A percentile compares a stretch with the other conserved stretches of the same genome.
Evolutionary conservation across 1,140 invertebrate genomes (phyloP).

Genomic region (Helicoverpa armigera): DNA sequence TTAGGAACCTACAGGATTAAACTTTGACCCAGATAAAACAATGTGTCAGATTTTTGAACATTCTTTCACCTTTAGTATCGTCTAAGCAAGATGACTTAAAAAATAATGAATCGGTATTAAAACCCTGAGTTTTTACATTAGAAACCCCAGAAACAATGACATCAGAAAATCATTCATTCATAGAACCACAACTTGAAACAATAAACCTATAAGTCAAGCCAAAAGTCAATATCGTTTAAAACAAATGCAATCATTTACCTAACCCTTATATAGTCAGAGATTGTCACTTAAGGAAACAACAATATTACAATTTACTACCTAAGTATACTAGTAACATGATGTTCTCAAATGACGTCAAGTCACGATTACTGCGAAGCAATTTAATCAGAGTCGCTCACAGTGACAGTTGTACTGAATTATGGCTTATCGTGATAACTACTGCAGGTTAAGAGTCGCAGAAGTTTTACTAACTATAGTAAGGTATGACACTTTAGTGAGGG

Average conservation of each 20-base stretch:
- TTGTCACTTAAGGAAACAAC: constrained; percentile 31
- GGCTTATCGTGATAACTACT: constrained; percentile 60
- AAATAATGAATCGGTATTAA: too few species aligned
- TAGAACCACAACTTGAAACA: background rate
- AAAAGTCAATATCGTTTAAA: background rate
- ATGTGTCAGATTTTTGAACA: too few species aligned
- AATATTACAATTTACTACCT: background rate
- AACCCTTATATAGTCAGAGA: constrained; percentile 13
- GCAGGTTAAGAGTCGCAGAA: constrained; percentile 60
- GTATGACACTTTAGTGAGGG: too few species aligned
- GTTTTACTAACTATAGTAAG: constrained; percentile 10
- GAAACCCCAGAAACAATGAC: background rate
- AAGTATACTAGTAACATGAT: constrained; percentile 18
- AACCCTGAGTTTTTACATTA: too few species aligned
- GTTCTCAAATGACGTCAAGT: constrained; percentile 67
- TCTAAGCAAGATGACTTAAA: too few species aligned
- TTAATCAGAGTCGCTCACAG: constrained; percentile 69
- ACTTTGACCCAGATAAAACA: too few species aligned
- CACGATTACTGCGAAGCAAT: constrained; percentile 74
- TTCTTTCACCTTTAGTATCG: too few species aligned
- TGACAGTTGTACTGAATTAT: constrained; percentile 76
- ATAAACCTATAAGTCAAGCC: background rate
- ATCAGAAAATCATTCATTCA: background rate
- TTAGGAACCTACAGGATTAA: too few species aligned
- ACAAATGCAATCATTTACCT: constrained; percentile 24